Conservation (phyloP, 2,113 vertebrate genomes). For the Macquaria australasica region DNA sequence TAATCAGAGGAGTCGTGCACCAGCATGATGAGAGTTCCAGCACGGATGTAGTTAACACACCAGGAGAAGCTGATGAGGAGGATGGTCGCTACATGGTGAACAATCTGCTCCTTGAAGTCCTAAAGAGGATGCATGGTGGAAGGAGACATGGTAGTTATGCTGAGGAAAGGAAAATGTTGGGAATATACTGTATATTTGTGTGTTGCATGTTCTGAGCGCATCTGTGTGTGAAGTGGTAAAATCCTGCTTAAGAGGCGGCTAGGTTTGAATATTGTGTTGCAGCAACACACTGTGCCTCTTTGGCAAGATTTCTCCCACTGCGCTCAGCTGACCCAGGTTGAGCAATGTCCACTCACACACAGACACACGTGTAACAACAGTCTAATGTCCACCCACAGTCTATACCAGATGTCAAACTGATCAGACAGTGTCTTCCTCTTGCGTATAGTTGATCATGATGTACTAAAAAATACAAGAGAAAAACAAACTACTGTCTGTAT, state of each 20-base stretch:
- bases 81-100: slow-evolving; percentile 96
- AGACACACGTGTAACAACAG: slow-evolving; percentile 64
- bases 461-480: neutral
- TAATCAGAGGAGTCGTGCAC: slow-evolving; percentile 94
- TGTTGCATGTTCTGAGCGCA: neutral
- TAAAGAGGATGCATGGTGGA: slow-evolving; percentile 50
- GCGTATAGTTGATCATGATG: neutral
- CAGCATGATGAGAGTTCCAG: slow-evolving; percentile 95
- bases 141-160: neutral
- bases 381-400: slow-evolving; percentile 65
- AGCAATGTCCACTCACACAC: slow-evolving; percentile 63
- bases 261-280: slow-evolving; percentile 32
- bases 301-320: slow-evolving; percentile 34
- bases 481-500: neutral
- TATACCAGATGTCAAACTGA: slow-evolving; percentile 38
- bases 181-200: neutral
- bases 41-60: slow-evolving; percentile 95
- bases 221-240: slow-evolving; percentile 12
- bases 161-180: neutral
- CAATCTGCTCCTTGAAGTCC: slow-evolving; percentile 97
- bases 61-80: slow-evolving; percentile 97
- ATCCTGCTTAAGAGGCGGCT: slow-evolving; percentile 41
- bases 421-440: slow-evolving; percentile 7
- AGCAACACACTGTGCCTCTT: slow-evolving; percentile 49
- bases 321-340: slow-evolving; percentile 49